Evolutionary conservation across 1,140 invertebrate species (phyloP), one percentile per base, ranked within the genome.

Genomic region (Camponotus floridanus): DNA sequence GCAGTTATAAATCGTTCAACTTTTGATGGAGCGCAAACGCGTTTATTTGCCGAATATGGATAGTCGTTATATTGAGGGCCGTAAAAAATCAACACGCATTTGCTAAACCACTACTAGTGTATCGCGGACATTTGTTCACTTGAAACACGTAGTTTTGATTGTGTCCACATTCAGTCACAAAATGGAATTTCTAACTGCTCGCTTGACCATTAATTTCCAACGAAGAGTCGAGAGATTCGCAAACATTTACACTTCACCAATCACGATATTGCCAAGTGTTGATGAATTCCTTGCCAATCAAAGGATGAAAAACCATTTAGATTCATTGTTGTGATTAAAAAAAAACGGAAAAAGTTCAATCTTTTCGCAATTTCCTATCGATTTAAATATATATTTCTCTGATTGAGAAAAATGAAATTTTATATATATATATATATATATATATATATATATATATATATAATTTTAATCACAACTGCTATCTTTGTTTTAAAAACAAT

Each of bases 111-210:
- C 21, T 62, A 31, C n/a, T 13, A 13, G 9, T 48, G 9, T 45
- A 31, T 26, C 15, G 57, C 8, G 15, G 33, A 26, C 21, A 76
- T 8, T 76, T 61, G 36, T 62, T 36, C 59, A 59, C 42, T 45
- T 9, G 33, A 51, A 51, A 15, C 15, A 51, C n/a, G 21, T 45
- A 68, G 65, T 68, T 68, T 68, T 15, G 6, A 45, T 26, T 59
- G 73, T 74, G 55, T 39, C 13, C n/a, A 39, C n/a, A 7, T 6
- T 64, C 42, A 42, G 18, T 78, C 26, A 42, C 26, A 78, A 78
- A 78, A 78, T 64, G 39, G 74, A 78, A 64, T 64, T 76, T 57
- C 73, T 36, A 76, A 76, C 73, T 78, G 39, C 42, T 78, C 39
- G 26, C 59, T 78, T 78, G 74, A 15, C 74, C 26, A 59, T 78